Evolutionary conservation across 2,797 vertebrate genomes (phyloP).

Genomic region (Myotis findleyi): DNA sequence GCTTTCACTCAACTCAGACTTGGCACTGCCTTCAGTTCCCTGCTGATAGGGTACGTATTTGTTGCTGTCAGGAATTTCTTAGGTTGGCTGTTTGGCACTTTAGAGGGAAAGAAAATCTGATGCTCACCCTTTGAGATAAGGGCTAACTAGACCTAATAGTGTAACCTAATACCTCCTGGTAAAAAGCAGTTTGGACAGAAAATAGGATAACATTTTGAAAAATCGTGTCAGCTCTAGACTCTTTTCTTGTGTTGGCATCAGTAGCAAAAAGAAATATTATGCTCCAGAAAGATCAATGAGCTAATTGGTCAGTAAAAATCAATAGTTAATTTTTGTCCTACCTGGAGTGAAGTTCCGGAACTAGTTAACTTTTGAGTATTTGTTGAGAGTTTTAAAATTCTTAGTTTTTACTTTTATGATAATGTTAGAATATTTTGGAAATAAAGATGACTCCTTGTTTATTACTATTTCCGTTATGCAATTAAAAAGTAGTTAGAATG

Average conservation of each 20-base stretch:
- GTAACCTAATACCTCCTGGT: background rate
- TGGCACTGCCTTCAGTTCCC: background rate
- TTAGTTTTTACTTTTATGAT: background rate
- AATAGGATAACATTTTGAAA: background rate
- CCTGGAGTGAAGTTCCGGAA: conserved; percentile 25
- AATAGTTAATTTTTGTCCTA: background rate
- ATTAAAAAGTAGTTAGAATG: background rate
- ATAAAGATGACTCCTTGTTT: background rate
- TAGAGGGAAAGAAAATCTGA: conserved; percentile 46
- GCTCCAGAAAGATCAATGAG: conserved; percentile 22
- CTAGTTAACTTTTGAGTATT: conserved; percentile 44
- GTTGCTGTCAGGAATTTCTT: background rate
- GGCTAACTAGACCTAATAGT: conserved; percentile 1
- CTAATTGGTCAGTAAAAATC: background rate
- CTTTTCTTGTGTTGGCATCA: background rate
- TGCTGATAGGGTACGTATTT: background rate
- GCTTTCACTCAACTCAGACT: background rate
- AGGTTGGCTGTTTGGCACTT: conserved; percentile 2
- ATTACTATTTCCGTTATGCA: background rate
- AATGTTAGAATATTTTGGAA: background rate
- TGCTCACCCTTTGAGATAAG: conserved; percentile 24
- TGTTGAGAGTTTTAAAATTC: background rate
- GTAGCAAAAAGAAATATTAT: conserved; percentile 27
- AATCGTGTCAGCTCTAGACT: background rate
- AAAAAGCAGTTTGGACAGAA: conserved; percentile 42